Conservation (phyloP, 2,113 vertebrate species). For the Maccullochella peelii region DNA sequence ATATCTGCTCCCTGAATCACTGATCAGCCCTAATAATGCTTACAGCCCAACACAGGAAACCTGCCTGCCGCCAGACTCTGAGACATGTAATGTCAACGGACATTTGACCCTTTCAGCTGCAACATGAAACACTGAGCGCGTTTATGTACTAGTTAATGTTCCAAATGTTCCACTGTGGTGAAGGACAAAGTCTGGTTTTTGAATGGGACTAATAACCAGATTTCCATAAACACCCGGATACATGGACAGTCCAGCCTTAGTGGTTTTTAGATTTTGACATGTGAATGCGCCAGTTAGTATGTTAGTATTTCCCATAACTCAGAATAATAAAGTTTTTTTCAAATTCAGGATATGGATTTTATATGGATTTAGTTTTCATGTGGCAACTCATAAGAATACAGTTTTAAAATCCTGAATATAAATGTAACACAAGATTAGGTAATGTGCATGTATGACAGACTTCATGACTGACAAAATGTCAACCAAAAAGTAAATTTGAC, state of each 20-base stretch:
- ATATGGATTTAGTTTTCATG: neutral
- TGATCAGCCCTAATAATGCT: slow-evolving; percentile 34
- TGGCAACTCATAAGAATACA: too few relatives aligned
- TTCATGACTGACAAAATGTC: too few relatives aligned
- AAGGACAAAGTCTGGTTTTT: neutral
- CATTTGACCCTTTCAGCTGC: neutral
- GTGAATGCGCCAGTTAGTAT: neutral
- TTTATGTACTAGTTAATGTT: slow-evolving; percentile 12
- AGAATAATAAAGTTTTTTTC: neutral
- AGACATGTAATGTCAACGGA: neutral
- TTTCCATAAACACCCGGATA: neutral
- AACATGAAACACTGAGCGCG: neutral
- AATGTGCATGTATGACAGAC: too few relatives aligned
- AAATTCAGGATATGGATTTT: neutral
- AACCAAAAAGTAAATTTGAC: too few relatives aligned
- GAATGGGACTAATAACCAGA: neutral
- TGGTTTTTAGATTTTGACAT: neutral
- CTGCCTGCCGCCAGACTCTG: neutral
- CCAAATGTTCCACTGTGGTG: neutral
- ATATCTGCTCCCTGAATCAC: slow-evolving; percentile 33
- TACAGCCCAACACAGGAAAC: slow-evolving; percentile 1
- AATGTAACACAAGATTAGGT: too few relatives aligned
- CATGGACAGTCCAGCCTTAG: neutral
- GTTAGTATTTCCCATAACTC: neutral
- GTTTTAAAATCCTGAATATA: too few relatives aligned